phyloP scores from a whole-genome alignment of 2,797 vertebrate species.

The Ciconia nigra region DNA sequence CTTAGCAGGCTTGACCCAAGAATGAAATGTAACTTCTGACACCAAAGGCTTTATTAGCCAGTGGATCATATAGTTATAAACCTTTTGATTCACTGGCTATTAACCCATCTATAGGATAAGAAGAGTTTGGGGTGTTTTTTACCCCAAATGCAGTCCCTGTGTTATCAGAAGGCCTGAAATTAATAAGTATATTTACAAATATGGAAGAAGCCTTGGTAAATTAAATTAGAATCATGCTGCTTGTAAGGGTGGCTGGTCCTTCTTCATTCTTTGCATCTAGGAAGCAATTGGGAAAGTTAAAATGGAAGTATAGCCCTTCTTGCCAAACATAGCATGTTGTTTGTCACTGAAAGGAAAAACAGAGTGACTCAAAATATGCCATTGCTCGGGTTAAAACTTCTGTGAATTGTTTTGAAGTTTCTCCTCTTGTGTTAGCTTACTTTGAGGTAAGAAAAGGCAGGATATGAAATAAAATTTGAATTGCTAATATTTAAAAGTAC shows the following conservation, averaged over 20 bases:
- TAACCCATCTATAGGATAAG: background rate
- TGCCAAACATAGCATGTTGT: background rate
- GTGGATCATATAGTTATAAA: background rate
- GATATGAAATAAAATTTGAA: background rate
- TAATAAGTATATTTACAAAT: background rate
- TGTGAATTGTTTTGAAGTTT: background rate
- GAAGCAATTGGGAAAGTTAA: background rate
- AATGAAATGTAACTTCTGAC: background rate
- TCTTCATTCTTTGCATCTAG: background rate
- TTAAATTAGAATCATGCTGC: background rate
- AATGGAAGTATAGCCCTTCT: background rate
- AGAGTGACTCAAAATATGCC: background rate
- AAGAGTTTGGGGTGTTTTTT: background rate
- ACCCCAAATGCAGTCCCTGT: background rate
- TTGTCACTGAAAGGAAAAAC: background rate
- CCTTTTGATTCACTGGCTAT: background rate
- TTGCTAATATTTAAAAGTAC: background rate
- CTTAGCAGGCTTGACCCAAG: background rate
- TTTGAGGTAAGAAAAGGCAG: background rate
- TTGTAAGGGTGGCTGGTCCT: background rate
- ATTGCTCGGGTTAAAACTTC: background rate
- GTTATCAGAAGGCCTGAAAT: background rate
- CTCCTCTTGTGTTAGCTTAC: background rate
- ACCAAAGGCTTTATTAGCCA: conserved; percentile 22
- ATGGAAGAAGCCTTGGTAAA: background rate